These are phyloP conservation scores for Allygus modestus DNA, from an alignment of 2,888 invertebrate species.

Conservation along the genomic window DNA sequence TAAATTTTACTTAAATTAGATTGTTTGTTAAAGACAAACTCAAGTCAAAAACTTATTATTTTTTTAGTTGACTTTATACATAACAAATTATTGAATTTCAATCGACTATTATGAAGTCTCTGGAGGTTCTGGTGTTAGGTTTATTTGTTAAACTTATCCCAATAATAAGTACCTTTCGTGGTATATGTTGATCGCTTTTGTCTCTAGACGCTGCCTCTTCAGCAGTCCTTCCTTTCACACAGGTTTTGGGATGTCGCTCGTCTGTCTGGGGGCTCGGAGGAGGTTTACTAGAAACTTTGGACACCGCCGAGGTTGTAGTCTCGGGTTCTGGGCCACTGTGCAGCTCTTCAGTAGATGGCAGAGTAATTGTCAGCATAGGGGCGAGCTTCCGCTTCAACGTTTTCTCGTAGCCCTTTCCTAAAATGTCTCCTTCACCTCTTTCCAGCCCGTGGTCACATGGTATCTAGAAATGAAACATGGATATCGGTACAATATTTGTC, in stretches of 20 bases:
- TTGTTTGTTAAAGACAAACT: no score
- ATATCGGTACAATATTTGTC: no score
- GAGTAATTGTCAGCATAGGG: conserved; percentile 78
- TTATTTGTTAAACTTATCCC: neutral
- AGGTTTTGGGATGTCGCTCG: conserved; percentile 44
- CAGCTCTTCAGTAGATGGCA: conserved; percentile 80
- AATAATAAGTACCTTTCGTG: conserved; percentile 37
- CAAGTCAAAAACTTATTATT: no score
- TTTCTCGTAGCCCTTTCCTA: conserved; percentile 28
- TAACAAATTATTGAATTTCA: no score
- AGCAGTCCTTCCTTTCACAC: conserved; percentile 23
- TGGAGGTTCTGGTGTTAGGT: no score
- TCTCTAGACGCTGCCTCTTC: conserved; percentile 55
- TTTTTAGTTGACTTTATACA: no score
- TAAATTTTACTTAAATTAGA: no score
- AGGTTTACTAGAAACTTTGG: conserved; percentile 55
- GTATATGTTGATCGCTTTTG: conserved; percentile 36
- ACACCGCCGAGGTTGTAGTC: neutral
- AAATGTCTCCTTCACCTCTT: conserved; percentile 26
- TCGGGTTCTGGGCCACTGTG: conserved; percentile 46
- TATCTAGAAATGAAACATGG: neutral
- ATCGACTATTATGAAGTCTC: no score
- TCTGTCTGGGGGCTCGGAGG: conserved; percentile 62
- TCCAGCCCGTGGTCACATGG: conserved; percentile 24
- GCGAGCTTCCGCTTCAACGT: conserved; percentile 71